Conservation (phyloP, 2,797 vertebrate species). For the Eulemur rubriventer region DNA sequence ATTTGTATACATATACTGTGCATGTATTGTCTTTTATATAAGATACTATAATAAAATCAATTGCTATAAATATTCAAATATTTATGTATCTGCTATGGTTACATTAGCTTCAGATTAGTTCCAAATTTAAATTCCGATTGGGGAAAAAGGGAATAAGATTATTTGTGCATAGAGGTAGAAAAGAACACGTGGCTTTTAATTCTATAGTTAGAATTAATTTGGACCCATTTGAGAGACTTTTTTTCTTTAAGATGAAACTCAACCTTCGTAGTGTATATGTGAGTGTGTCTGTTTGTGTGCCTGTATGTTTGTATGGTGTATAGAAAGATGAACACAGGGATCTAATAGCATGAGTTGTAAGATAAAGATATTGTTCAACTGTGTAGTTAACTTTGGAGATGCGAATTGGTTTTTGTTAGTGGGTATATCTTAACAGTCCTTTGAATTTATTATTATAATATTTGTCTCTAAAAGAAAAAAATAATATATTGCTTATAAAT, state of each 20-base stretch:
- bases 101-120: neutral
- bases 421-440: neutral
- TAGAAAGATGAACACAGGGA: neutral
- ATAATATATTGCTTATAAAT: neutral
- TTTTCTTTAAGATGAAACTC: neutral
- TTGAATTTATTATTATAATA: slow-evolving; percentile 6
- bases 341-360: neutral
- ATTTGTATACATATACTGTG: neutral
- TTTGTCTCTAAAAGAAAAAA: slow-evolving; percentile 32
- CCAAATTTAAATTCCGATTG: neutral
- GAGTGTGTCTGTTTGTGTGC: neutral
- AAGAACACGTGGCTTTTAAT: neutral
- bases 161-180: neutral
- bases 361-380: neutral
- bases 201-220: slow-evolving; percentile 35
- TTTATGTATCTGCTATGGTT: neutral
- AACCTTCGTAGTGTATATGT: neutral
- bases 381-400: neutral
- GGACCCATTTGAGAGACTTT: neutral
- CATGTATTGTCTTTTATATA: neutral
- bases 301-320: neutral
- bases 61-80: slow-evolving; percentile 19
- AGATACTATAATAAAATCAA: neutral
- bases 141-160: neutral
- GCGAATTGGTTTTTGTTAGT: neutral